Conservation (phyloP, 35 echinoderm and acorn worm genomes). For the Nesometra sesokonis region DNA sequence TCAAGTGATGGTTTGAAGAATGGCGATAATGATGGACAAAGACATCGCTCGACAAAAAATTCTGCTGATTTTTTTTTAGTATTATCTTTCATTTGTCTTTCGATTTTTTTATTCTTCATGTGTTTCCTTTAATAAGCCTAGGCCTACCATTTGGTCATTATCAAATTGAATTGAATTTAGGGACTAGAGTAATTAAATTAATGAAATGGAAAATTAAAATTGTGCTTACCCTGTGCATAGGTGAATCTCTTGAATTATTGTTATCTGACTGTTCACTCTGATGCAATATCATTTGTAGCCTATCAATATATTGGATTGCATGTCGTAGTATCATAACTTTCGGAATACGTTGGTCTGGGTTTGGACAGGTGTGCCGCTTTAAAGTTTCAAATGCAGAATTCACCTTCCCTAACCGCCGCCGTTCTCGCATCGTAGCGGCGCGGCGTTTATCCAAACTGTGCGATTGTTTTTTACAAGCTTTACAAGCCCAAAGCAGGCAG, state of each 20-base stretch:
- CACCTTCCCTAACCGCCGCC: constrained; percentile 69
- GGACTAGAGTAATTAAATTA: no score
- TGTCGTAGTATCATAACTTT: constrained; percentile 82
- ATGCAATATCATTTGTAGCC: constrained; percentile 74
- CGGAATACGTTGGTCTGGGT: constrained; percentile 72
- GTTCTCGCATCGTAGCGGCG: constrained; percentile 71
- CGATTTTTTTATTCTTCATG: no score
- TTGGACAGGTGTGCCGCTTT: constrained; percentile 62
- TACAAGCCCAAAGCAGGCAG: constrained; percentile 78
- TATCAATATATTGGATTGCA: constrained; percentile 90
- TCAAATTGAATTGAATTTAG: no score
- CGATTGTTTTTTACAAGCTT: constrained; percentile 55
- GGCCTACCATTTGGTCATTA: no score
- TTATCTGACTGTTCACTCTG: constrained; percentile 37
- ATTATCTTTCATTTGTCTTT: no score
- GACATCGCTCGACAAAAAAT: no score
- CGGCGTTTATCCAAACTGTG: constrained; percentile 61
- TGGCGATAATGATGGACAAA: no score
- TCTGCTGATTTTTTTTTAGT: no score
- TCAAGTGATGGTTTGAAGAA: no score
- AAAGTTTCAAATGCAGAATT: constrained; percentile 86
- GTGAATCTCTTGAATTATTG: not conserved
- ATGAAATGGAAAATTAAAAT: no score
- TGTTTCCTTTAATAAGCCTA: no score
- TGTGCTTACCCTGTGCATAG: not conserved